Evolutionary conservation across 2,113 vertebrate genomes (phyloP).

Genomic region (Crotophaga sulcirostris): DNA sequence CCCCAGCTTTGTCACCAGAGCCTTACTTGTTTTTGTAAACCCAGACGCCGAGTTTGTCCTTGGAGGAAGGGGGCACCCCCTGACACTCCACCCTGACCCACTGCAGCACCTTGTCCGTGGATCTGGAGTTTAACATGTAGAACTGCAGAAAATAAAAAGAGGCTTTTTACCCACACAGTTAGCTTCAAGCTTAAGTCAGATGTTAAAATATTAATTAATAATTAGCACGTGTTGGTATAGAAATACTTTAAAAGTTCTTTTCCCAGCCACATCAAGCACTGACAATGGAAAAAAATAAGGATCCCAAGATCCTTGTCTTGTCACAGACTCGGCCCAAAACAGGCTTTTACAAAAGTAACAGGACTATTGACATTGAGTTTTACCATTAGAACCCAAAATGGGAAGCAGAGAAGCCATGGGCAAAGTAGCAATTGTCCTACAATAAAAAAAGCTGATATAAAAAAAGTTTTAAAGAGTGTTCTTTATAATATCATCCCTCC

Average conservation of each 20-base stretch:
- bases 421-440: neutral
- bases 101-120: slow-evolving; percentile 77
- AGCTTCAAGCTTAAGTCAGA: neutral
- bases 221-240: accelerated
- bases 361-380: neutral
- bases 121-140: slow-evolving; percentile 87
- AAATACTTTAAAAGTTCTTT: neutral
- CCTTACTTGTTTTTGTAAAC: slow-evolving; percentile 91
- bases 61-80: slow-evolving; percentile 89
- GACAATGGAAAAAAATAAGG: neutral
- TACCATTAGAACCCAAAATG: neutral
- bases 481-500: neutral
- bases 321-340: neutral
- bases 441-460: neutral
- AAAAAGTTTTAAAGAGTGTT: neutral
- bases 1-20: neutral
- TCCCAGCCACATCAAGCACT: neutral
- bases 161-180: neutral
- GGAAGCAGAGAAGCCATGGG: neutral
- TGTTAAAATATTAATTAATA: neutral
- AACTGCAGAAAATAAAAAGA: slow-evolving; percentile 77
- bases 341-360: neutral
- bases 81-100: slow-evolving; percentile 93
- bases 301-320: neutral
- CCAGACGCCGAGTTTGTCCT: slow-evolving; percentile 98